phyloP scores from a whole-genome alignment of 2,888 invertebrate genomes.

The Elmis aenea region DNA sequence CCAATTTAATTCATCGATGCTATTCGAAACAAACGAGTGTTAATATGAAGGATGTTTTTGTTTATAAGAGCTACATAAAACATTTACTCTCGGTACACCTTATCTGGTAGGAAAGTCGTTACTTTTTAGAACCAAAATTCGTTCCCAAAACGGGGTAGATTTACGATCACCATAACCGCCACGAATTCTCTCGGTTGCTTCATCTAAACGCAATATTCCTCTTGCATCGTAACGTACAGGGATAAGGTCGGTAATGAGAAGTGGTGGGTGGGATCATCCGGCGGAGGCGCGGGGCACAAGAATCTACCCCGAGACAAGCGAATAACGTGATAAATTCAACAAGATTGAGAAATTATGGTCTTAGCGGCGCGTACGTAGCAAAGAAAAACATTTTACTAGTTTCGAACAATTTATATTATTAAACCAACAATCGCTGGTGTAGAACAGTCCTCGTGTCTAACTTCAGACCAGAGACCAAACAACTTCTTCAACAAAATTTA shows the following conservation, averaged over 20 bases:
- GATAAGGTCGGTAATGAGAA: slow-evolving; percentile 13
- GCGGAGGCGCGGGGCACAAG: slow-evolving; percentile 8
- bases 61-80: too few species aligned
- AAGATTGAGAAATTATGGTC: slow-evolving; percentile 29
- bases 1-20: too few species aligned
- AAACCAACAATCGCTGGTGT: slow-evolving; percentile 14
- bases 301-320: slow-evolving; percentile 17
- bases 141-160: slow-evolving; percentile 15
- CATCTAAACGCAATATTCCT: slow-evolving; percentile 17
- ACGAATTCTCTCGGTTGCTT: slow-evolving; percentile 16
- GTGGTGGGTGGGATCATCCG: slow-evolving; percentile 10
- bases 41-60: too few species aligned
- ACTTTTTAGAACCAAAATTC: slow-evolving; percentile 17
- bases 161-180: slow-evolving; percentile 16
- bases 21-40: too few species aligned
- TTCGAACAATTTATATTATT: slow-evolving; percentile 19
- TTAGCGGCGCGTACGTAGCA: slow-evolving; percentile 18
- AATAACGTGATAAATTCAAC: slow-evolving; percentile 27
- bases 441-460: not conserved
- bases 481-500: too few species aligned
- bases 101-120: slow-evolving; percentile 13
- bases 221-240: slow-evolving; percentile 15
- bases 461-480: too few species aligned
- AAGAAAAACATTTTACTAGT: slow-evolving; percentile 19
- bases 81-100: slow-evolving; percentile 1